Conservation (phyloP, 1,140 invertebrate species). For the Drosophila repleta region DNA sequence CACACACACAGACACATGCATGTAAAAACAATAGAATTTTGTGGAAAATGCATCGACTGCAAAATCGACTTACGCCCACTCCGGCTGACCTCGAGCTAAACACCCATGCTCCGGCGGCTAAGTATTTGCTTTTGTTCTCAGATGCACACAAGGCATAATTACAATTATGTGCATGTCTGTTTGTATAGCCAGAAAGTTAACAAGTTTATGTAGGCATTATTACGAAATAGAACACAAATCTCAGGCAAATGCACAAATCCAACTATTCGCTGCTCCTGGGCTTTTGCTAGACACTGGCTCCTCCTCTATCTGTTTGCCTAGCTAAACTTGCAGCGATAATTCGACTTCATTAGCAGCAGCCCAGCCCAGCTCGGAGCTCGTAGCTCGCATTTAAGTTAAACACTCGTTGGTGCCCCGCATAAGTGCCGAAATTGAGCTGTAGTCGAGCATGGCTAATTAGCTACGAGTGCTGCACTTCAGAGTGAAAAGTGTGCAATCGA, state of each 20-base stretch:
- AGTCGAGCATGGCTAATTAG: constrained; percentile 37
- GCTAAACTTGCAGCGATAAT: constrained; percentile 55
- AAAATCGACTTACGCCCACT: constrained; percentile 43
- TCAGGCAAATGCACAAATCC: constrained; percentile 18
- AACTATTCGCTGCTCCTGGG: constrained; percentile 45
- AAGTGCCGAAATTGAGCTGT: constrained; percentile 30
- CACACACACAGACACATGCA: not conserved
- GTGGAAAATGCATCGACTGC: constrained; percentile 57
- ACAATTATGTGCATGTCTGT: constrained; percentile 46
- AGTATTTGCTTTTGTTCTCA: constrained; percentile 70
- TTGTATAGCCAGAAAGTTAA: constrained; percentile 9
- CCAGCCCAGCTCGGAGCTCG: too few relatives aligned
- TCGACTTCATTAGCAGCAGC: constrained; percentile 44
- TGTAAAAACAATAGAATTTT: constrained; percentile 17
- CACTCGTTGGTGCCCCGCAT: constrained; percentile 18
- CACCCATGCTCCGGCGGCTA: constrained; percentile 17
- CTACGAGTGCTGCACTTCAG: constrained; percentile 19
- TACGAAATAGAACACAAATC: constrained; percentile 50
- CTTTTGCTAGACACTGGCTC: constrained; percentile 34
- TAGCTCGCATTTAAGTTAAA: constrained; percentile 38
- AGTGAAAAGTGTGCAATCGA: constrained; percentile 16
- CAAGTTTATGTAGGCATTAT: constrained; percentile 48
- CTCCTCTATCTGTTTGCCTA: constrained; percentile 60
- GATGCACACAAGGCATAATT: constrained; percentile 65
- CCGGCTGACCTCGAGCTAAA: constrained; percentile 30